phyloP scores from a whole-genome alignment of 2,888 invertebrate species.

The Cordilura impudica region DNA sequence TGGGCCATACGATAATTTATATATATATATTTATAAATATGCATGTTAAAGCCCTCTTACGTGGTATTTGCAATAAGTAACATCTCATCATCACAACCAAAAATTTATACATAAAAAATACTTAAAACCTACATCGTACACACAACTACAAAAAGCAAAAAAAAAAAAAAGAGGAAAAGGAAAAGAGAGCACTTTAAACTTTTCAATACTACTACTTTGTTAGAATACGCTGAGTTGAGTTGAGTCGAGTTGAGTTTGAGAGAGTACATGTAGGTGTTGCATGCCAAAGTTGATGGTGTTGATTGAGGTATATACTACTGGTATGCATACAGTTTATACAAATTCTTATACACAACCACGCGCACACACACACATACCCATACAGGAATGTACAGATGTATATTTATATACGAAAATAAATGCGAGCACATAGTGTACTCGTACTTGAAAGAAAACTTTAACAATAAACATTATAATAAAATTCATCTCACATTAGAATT shows the following conservation, averaged over 20 bases:
- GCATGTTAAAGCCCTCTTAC: neutral
- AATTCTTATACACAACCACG: neutral
- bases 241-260: neutral
- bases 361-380: neutral
- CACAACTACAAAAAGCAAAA: neutral
- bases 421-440: neutral
- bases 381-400: neutral
- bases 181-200: slow-evolving; percentile 58
- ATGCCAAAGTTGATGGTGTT: slow-evolving; percentile 32
- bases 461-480: slow-evolving; percentile 65
- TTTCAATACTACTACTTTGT: slow-evolving; percentile 57
- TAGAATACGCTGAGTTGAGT: slow-evolving; percentile 32
- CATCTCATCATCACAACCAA: slow-evolving; percentile 34
- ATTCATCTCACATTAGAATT: slow-evolving; percentile 63
- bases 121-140: neutral
- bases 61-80: neutral
- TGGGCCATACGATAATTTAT: no score
- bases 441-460: slow-evolving; percentile 60
- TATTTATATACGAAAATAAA: neutral
- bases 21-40: no score
- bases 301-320: slow-evolving; percentile 41
- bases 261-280: neutral
- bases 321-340: neutral
- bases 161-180: slow-evolving; percentile 28
- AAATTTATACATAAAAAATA: slow-evolving; percentile 37